Base-by-base conservation (phyloP, 2,113 vertebrate species). In the Rallus limicola region DNA sequence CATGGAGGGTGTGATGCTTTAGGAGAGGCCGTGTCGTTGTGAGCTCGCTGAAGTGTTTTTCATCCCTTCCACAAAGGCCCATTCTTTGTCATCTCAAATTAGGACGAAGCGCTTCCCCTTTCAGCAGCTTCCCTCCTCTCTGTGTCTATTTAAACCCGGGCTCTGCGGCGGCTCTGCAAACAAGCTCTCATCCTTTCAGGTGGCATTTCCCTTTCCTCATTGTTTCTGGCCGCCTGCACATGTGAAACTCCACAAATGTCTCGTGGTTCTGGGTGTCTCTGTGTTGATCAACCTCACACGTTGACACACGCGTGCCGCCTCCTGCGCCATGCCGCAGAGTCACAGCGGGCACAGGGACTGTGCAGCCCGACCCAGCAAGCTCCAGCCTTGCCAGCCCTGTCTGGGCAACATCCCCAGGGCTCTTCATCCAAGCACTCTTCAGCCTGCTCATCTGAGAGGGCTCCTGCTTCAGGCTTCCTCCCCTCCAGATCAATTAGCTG, bases 151-250 rank as follows among this genome's bases (percentile, higher is more conserved):
- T 88, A 96, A 95, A 91, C 85, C n/a, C 55, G 15, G 1, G 71
- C 90, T 86, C 71, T 42, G 93, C 88, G 77, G 59, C 86, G 93
- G 92, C 85, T 91, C 55, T 46, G 87, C 91, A 95, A 95, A 96
- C 82, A 92, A 77, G 90, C 86, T 92, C 72, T 95, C 81, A 40
- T 95, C 96, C 97, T 95, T 95, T 92, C 96, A 97, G 97, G 94
- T 96, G 97, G 88, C 88, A 58, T 96, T 97, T 97, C 95, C 97
- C 96, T 97, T 96, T 95, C 83, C 86, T 96, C 69, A 94, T 96
- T 97, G 97, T 97, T 96, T 88, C 92, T 96, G 81, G 88, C 88
- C 29, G 29, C 13, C 90, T 90, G 83, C 40, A 6, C 82, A 88
- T n/a, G 77, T 92, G 94, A 94, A 95, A 95, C 90, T 40, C 52